phyloP scores from a whole-genome alignment of 2,888 invertebrate species.

The Hybos culiciformis region DNA sequence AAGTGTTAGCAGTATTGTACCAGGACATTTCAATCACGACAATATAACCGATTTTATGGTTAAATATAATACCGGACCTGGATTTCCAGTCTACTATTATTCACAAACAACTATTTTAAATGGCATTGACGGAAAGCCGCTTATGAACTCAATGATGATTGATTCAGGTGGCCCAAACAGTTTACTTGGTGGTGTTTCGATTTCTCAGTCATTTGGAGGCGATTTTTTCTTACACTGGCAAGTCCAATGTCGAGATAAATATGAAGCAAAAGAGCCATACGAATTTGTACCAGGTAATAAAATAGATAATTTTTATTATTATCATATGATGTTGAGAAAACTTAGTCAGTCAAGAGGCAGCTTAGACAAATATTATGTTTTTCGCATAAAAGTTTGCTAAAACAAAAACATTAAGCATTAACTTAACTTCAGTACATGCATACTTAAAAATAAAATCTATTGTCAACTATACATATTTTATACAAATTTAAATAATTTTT shows the following conservation, averaged over 20 bases:
- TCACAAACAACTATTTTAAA: slow-evolving; percentile 40
- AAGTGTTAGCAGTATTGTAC: slow-evolving; percentile 61
- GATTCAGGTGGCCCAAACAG: slow-evolving; percentile 35
- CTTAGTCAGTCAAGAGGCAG: no score
- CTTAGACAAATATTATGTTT: no score
- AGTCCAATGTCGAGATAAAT: slow-evolving; percentile 40
- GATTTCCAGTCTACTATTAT: slow-evolving; percentile 60
- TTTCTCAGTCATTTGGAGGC: slow-evolving; percentile 44
- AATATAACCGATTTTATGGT: slow-evolving; percentile 64
- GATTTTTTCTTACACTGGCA: slow-evolving; percentile 70
- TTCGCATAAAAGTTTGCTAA: no score
- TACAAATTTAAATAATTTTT: no score
- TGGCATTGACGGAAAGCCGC: slow-evolving; percentile 28
- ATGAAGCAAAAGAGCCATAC: slow-evolving; percentile 39
- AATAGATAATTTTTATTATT: background rate
- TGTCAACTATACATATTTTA: no score
- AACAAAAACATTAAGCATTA: no score
- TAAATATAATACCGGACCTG: slow-evolving; percentile 51
- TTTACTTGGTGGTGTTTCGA: slow-evolving; percentile 32
- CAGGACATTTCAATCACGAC: slow-evolving; percentile 65
- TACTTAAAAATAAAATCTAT: background rate
- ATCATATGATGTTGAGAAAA: background rate
- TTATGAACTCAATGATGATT: slow-evolving; percentile 32
- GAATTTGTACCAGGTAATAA: slow-evolving; percentile 36
- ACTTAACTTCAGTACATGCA: no score